Evolutionary conservation across 2,888 invertebrate genomes (phyloP).

Genomic region (Hemaris fuciformis): DNA sequence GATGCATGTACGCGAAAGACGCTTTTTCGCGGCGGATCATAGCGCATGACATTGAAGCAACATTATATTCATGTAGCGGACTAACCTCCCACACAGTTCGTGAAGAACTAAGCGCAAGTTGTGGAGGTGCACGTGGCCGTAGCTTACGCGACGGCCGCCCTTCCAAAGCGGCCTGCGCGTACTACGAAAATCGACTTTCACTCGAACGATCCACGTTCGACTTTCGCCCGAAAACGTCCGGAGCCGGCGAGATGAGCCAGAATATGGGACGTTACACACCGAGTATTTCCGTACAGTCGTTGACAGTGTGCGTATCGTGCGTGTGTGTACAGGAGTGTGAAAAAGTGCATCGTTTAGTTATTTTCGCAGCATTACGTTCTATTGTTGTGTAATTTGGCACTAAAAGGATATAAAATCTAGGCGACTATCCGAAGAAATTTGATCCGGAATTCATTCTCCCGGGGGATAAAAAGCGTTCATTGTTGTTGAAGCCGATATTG

Average conservation of each 20-base stretch:
- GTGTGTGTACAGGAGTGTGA: constrained; percentile 51
- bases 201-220: constrained; percentile 56
- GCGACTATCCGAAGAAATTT: constrained; percentile 51
- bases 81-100: constrained; percentile 80
- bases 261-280: constrained; percentile 73
- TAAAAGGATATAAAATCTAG: constrained; percentile 47
- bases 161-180: constrained; percentile 64
- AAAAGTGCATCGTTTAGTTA: constrained; percentile 64
- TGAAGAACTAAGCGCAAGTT: constrained; percentile 80
- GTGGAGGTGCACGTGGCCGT: constrained; percentile 77
- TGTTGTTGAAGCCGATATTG: constrained; percentile 64
- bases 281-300: constrained; percentile 74
- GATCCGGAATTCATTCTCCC: constrained; percentile 56
- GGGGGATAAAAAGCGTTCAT: constrained; percentile 54
- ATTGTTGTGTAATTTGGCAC: constrained; percentile 21
- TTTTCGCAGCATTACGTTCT: constrained; percentile 32
- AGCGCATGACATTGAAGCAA: constrained; percentile 71
- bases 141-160: constrained; percentile 79
- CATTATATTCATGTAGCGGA: constrained; percentile 75
- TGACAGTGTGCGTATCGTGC: constrained; percentile 61
- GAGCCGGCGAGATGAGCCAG: constrained; percentile 63
- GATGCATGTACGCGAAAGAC: constrained; percentile 51
- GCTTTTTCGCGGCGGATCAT: constrained; percentile 63
- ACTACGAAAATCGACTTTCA: constrained; percentile 73
- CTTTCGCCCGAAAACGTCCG: constrained; percentile 58